phyloP scores from a whole-genome alignment of 2,113 vertebrate genomes.

The Channa argus region DNA sequence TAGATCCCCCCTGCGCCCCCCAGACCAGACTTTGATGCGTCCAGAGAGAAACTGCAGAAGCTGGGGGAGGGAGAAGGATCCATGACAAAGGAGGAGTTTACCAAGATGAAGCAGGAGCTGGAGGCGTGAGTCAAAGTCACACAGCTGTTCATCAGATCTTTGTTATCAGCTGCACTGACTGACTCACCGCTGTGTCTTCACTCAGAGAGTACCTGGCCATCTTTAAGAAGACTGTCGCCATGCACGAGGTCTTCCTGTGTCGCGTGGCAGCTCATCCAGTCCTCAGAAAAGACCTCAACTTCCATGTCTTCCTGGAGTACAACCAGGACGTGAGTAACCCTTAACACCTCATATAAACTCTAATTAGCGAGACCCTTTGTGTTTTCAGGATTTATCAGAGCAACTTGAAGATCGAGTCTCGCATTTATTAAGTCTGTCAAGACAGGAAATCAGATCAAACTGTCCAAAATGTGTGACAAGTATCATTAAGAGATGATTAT shows the following conservation, averaged over 20 bases:
- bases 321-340: slow-evolving; percentile 95
- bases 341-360: no score
- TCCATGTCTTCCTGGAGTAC: slow-evolving; percentile 99
- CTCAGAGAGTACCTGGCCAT: slow-evolving; percentile 97
- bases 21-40: slow-evolving; percentile 97
- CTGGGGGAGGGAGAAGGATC: slow-evolving; percentile 98
- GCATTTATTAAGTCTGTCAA: no score
- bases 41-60: slow-evolving; percentile 98
- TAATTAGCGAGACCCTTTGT: no score
- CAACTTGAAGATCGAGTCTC: no score
- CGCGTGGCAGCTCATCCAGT: slow-evolving; percentile 97
- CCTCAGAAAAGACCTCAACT: slow-evolving; percentile 98
- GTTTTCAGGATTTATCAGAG: no score
- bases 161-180: neutral
- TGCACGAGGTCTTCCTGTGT: slow-evolving; percentile 99
- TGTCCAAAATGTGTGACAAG: no score
- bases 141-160: neutral
- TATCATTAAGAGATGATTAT: no score
- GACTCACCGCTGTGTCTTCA: neutral
- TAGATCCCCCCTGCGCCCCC: slow-evolving; percentile 98
- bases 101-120: slow-evolving; percentile 99
- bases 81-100: slow-evolving; percentile 99
- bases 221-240: slow-evolving; percentile 99
- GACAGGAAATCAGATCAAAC: no score
- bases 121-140: slow-evolving; percentile 89